phyloP scores from a whole-genome alignment of 1,140 invertebrate genomes.

The Galendromus occidentalis region DNA sequence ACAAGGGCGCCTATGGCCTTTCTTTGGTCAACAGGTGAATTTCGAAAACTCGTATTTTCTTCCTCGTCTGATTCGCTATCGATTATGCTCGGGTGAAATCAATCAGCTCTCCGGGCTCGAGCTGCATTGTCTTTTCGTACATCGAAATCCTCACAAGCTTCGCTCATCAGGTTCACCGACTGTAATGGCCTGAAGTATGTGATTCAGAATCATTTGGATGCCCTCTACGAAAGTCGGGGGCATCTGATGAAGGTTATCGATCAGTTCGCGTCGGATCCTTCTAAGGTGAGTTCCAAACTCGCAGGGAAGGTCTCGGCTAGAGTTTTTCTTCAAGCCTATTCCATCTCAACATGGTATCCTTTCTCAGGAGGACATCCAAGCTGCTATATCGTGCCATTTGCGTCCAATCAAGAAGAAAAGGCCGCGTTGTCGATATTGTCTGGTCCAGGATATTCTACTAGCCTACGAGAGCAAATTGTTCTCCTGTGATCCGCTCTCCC shows the following conservation, averaged over 20 bases:
- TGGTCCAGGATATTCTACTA: constrained; percentile 25
- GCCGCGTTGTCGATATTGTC: constrained; percentile 28
- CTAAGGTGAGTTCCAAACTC: not conserved
- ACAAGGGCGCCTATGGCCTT: constrained; percentile 11
- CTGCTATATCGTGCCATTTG: constrained; percentile 45
- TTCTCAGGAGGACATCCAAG: constrained; percentile 31
- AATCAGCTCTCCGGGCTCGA: no score
- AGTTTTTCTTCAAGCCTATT: not conserved
- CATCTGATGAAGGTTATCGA: constrained; percentile 26
- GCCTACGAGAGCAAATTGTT: constrained; percentile 28
- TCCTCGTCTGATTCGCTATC: no score
- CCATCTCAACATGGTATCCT: constrained; percentile 24
- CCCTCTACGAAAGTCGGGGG: constrained; percentile 27
- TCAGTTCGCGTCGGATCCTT: not conserved
- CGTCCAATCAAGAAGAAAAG: constrained; percentile 28
- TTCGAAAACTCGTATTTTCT: constrained; percentile 2
- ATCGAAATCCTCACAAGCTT: no score
- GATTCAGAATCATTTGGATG: constrained; percentile 28
- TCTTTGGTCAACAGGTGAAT: constrained; percentile 9
- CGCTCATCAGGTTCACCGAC: constrained; percentile 25
- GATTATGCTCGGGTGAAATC: no score
- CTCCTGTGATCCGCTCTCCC: constrained; percentile 20
- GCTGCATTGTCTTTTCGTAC: not conserved
- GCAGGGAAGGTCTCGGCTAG: not conserved
- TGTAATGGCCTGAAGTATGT: constrained; percentile 28